A percentile compares a stretch with the other conserved stretches of the same genome.
These are phyloP conservation scores for Pangasius krempfi DNA, from an alignment of 2,797 vertebrate species.

Conservation along the genomic window DNA sequence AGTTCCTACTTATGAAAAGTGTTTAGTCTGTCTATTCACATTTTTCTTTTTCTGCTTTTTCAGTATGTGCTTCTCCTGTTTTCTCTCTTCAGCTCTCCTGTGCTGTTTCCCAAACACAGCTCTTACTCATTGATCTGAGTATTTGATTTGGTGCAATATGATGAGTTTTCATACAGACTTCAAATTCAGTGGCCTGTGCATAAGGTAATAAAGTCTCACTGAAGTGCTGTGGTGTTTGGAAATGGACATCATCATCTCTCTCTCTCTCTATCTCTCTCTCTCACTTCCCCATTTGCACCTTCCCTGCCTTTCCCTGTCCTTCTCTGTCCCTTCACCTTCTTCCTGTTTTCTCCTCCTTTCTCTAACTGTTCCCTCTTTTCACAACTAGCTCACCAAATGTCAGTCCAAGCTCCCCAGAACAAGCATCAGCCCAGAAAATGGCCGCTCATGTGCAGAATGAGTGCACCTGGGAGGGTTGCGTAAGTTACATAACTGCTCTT, in stretches of 20 bases:
- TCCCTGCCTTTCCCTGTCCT: not conserved
- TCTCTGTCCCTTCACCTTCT: not conserved
- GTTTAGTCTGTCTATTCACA: constrained; percentile 6
- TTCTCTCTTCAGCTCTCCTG: constrained; percentile 33
- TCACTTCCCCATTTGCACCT: not conserved
- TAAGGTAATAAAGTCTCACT: constrained; percentile 31
- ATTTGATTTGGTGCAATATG: constrained; percentile 23
- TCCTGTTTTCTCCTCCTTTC: not conserved
- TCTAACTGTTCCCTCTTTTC: not conserved
- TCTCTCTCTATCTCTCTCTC: not conserved
- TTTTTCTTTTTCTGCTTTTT: not conserved
- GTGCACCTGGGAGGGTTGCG: constrained; percentile 58
- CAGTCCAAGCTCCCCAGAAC: constrained; percentile 14
- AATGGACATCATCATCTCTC: constrained; percentile 6
- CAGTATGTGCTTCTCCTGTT: not conserved
- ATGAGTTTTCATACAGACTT: not conserved
- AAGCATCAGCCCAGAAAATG: constrained; percentile 52
- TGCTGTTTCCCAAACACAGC: constrained; percentile 16
- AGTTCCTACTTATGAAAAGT: not conserved
- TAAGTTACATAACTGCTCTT: constrained; percentile 35
- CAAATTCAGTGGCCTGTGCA: constrained; percentile 7
- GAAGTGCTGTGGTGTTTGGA: constrained; percentile 10
- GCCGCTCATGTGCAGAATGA: constrained; percentile 30
- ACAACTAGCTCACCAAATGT: constrained; percentile 37
- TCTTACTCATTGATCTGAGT: constrained; percentile 24